These are phyloP conservation scores for Amaurobius ferox DNA, from an alignment of 2,888 invertebrate genomes.

Conservation along the genomic window DNA sequence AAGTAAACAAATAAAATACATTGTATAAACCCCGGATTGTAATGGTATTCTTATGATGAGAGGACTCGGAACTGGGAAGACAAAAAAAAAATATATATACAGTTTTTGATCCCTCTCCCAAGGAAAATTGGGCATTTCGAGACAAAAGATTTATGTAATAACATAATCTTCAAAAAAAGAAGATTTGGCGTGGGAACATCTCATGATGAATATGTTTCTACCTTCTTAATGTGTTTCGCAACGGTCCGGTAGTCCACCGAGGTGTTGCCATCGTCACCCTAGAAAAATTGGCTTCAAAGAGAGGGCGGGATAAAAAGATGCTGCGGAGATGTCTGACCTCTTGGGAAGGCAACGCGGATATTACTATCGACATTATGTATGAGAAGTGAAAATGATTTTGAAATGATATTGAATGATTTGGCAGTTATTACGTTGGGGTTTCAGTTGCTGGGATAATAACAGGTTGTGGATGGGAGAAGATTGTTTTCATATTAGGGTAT, in stretches of 20 bases:
- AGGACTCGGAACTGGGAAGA: slow-evolving; percentile 12
- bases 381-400: not conserved
- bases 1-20: slow-evolving; percentile 1
- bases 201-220: slow-evolving; percentile 51
- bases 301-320: not conserved
- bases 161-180: slow-evolving; percentile 58
- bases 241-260: slow-evolving; percentile 26
- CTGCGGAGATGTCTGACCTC: not conserved
- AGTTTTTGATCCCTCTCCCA: slow-evolving; percentile 7
- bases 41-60: slow-evolving; percentile 53
- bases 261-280: not conserved
- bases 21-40: not conserved
- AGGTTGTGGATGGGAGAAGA: not conserved
- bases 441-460: slow-evolving; percentile 5
- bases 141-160: slow-evolving; percentile 69
- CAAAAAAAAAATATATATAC: slow-evolving; percentile 17
- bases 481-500: not conserved
- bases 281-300: not conserved
- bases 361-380: not conserved
- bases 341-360: not conserved
- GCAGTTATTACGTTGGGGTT: not conserved
- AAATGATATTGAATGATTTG: not conserved
- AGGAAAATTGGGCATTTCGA: slow-evolving; percentile 62
- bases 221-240: slow-evolving; percentile 33
- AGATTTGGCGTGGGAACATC: slow-evolving; percentile 38